Evolutionary conservation across 1,140 invertebrate species (phyloP), one percentile per base, ranked within the genome.

Genomic region (Drosophila carrolli): DNA sequence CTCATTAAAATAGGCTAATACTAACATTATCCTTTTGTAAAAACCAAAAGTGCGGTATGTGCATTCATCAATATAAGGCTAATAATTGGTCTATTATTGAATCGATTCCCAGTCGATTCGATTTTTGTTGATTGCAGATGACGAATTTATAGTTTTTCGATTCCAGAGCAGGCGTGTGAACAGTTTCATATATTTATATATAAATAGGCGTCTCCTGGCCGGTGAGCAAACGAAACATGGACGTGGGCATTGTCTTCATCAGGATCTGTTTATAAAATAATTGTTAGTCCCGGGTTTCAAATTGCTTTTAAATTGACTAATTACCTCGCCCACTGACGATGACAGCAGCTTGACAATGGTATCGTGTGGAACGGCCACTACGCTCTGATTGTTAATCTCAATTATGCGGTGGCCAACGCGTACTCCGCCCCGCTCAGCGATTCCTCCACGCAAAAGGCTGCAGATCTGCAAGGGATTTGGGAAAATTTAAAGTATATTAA

Each of bases 221-320:
- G 66, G 99, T 99, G 91, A 99, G 94, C 92, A 99, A 94, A 88
- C 98, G 95, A 94, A 99, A 99, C 97, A 99, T 99, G 55, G 99
- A 99, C 66, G 99, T 99, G 73, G 99, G 99, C 99, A 99, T 99
- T 54, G 99, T 99, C 94, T 99, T 99, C 98, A 99, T 99, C 74
- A 99, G 95, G 86, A 99, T 99, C 98, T 99, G 94, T 32, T 14
- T 0, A 2, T 23, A 50, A 32, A 19, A 4, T 13, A 19, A 23
- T 2, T 1, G 5, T 9, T 13, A 11, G 8, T 48, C 6, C 5
- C 23, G 3, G 23, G 23, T 8, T 13, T 3, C 1, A 13, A 9
- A 9, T 8, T 10, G 10, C 7, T 35, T 14, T 5, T 4, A 0
- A 16, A 5, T 4, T 2, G 4, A 0, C 1, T 2, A 10, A 0